Evolutionary conservation across 2,113 vertebrate species (phyloP).

Genomic region (Taurulus bubalis): DNA sequence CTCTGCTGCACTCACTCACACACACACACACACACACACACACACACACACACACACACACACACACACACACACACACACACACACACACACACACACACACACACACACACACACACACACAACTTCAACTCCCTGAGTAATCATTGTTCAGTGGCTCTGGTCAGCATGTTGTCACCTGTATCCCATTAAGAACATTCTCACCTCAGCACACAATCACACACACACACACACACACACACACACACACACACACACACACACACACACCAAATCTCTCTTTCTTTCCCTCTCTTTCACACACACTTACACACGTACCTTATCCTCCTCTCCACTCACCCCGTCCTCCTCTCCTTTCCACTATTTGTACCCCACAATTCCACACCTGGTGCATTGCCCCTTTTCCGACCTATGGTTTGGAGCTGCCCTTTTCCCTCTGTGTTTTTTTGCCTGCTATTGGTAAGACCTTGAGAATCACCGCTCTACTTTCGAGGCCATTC

Average conservation of each 20-base stretch:
- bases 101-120: no score
- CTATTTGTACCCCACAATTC: conserved; percentile 57
- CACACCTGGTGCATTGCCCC: conserved; percentile 57
- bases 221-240: conserved; percentile 41
- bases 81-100: conserved; percentile 16
- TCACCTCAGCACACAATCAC: conserved; percentile 79
- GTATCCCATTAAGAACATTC: conserved; percentile 83
- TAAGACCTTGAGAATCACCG: conserved; percentile 52
- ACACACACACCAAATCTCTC: conserved; percentile 54
- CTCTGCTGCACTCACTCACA: background rate
- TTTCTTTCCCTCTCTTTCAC: conserved; percentile 15
- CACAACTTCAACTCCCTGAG: conserved; percentile 66
- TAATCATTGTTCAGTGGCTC: conserved; percentile 78
- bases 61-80: conserved; percentile 6
- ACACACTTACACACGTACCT: conserved; percentile 49
- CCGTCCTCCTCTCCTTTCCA: conserved; percentile 51
- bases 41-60: conserved; percentile 30
- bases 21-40: background rate
- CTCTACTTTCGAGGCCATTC: conserved; percentile 35
- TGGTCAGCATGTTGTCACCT: conserved; percentile 86
- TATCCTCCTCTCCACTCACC: conserved; percentile 58
- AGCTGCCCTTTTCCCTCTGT: conserved; percentile 42
- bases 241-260: conserved; percentile 54
- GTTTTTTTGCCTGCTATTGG: conserved; percentile 11
- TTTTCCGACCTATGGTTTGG: conserved; percentile 48